A percentile compares a stretch with the other conserved stretches of the same genome.
phyloP scores from a whole-genome alignment of 1,140 invertebrate genomes.

The Zaprionus nigranus region DNA sequence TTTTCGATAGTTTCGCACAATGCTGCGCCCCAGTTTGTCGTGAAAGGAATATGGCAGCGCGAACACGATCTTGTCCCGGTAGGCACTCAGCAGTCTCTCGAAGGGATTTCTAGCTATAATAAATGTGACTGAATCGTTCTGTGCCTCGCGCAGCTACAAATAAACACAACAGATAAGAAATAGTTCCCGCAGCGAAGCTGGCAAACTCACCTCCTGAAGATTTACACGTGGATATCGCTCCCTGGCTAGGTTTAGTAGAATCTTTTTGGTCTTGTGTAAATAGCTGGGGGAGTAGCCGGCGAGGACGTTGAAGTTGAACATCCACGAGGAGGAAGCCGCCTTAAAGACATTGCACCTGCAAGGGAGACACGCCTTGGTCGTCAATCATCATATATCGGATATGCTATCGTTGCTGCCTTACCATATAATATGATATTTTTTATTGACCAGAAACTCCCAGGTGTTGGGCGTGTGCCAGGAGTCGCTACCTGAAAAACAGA shows the following conservation, averaged over 20 bases:
- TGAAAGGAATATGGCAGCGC: conserved; percentile 92
- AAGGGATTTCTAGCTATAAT: conserved; percentile 95
- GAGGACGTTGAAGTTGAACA: conserved; percentile 94
- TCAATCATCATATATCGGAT: not conserved
- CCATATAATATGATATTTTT: conserved; percentile 91
- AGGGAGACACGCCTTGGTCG: not conserved
- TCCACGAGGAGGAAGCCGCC: conserved; percentile 94
- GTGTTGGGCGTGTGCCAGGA: conserved; percentile 89
- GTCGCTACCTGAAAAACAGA: conserved; percentile 86
- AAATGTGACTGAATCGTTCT: conserved; percentile 90
- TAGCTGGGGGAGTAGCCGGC: conserved; percentile 92
- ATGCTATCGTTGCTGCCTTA: conserved; percentile 65
- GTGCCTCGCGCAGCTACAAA: conserved; percentile 77
- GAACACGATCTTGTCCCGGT: conserved; percentile 94
- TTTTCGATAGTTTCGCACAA: conserved; percentile 89
- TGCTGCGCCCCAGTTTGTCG: conserved; percentile 90
- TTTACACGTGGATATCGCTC: conserved; percentile 91
- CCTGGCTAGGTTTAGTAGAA: conserved; percentile 90
- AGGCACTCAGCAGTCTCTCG: conserved; percentile 94
- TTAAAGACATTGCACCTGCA: conserved; percentile 92
- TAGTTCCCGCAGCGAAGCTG: conserved; percentile 63
- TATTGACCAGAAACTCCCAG: conserved; percentile 93
- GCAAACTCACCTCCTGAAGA: conserved; percentile 85
- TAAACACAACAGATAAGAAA: not conserved
- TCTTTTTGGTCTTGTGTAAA: conserved; percentile 90